Evolutionary conservation across 2,888 invertebrate genomes (phyloP).

Genomic region (Trypoxylon attenuatum): DNA sequence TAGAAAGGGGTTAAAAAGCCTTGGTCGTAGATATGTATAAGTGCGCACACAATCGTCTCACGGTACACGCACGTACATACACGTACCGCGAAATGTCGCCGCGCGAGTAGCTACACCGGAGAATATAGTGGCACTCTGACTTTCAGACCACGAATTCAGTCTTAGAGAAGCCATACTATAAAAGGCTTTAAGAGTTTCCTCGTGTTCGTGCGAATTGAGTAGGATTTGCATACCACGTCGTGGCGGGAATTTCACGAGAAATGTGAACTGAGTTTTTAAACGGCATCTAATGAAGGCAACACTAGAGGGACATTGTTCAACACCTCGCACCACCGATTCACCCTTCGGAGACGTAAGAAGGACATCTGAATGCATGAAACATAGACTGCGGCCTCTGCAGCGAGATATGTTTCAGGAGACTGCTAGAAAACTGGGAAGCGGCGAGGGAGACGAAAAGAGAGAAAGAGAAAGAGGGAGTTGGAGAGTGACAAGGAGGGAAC

Average conservation of each 20-base stretch:
- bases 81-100: constrained; percentile 39
- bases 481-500: neutral
- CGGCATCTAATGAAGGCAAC: constrained; percentile 59
- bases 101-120: constrained; percentile 26
- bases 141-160: constrained; percentile 58
- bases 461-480: neutral
- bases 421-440: constrained; percentile 13
- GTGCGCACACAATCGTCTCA: neutral
- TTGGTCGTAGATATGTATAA: constrained; percentile 4
- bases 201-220: constrained; percentile 54
- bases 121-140: constrained; percentile 53
- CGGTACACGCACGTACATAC: neutral
- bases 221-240: constrained; percentile 60
- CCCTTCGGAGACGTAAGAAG: constrained; percentile 57
- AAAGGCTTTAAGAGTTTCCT: constrained; percentile 58
- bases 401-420: constrained; percentile 53
- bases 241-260: constrained; percentile 57
- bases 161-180: constrained; percentile 52
- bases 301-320: constrained; percentile 53
- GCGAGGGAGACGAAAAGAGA: neutral
- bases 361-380: constrained; percentile 69
- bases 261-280: constrained; percentile 61
- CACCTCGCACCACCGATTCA: constrained; percentile 15
- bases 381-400: constrained; percentile 46
- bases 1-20: constrained; percentile 49